Evolutionary conservation across 1,140 invertebrate genomes (phyloP).

Genomic region (Sarcophaga bullata): DNA sequence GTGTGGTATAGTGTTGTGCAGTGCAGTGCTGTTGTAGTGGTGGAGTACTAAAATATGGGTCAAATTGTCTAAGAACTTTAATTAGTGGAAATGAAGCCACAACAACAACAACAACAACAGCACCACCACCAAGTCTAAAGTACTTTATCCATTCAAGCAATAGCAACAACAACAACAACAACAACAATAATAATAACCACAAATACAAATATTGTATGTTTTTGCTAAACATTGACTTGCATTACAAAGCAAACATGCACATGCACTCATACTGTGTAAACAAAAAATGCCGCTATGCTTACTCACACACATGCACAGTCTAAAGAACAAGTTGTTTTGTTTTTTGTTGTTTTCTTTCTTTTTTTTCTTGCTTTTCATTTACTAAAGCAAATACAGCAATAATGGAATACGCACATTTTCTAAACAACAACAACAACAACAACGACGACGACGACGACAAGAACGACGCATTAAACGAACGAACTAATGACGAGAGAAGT

Average conservation of each 20-base stretch:
- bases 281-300: neutral
- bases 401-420: neutral
- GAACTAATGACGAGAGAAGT: no score
- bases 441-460: neutral
- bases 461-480: no score
- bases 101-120: neutral
- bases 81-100: conserved; percentile 33
- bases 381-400: neutral
- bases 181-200: neutral
- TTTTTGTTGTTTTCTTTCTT: no score
- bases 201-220: no score
- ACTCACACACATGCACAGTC: neutral
- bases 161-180: neutral
- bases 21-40: neutral
- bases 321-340: neutral
- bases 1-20: no score
- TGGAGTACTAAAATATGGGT: conserved; percentile 35
- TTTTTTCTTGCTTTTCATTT: no score
- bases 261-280: neutral
- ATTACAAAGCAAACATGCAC: neutral
- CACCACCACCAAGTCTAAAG: conserved; percentile 17
- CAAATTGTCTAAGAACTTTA: conserved; percentile 41
- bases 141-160: conserved; percentile 22
- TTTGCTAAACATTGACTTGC: no score
- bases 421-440: neutral